These are phyloP conservation scores for Miichthys miiuy DNA, from an alignment of 2,797 vertebrate genomes.

Conservation along the genomic window DNA sequence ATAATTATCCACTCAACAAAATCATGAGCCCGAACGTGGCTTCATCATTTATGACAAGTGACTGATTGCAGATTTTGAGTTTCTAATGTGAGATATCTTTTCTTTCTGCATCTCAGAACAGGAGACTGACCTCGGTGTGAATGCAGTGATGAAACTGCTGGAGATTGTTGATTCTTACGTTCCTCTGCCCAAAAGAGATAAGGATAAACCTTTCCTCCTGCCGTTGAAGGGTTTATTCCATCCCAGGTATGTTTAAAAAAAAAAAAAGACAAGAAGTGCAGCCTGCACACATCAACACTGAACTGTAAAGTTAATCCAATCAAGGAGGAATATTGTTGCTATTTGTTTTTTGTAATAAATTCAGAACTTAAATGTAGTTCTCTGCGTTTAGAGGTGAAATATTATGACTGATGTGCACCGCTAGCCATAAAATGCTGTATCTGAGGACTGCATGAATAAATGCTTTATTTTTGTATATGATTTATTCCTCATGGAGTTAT, in stretches of 20 bases:
- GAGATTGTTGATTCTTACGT: conserved; percentile 88
- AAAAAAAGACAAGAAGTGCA: background rate
- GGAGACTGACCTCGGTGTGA: conserved; percentile 87
- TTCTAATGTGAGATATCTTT: background rate
- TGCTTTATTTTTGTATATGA: too few relatives aligned
- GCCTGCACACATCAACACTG: background rate
- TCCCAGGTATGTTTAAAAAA: conserved; percentile 87
- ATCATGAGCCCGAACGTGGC: background rate
- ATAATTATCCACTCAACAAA: background rate
- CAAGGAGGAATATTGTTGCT: background rate
- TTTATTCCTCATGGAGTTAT: too few relatives aligned
- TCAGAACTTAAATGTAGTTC: background rate
- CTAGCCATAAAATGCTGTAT: background rate
- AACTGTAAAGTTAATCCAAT: background rate
- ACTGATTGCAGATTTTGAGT: background rate
- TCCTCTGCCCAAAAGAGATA: conserved; percentile 89
- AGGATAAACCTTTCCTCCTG: conserved; percentile 92
- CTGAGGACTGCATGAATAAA: background rate
- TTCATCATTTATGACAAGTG: background rate
- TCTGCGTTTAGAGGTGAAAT: background rate
- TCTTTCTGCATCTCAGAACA: conserved; percentile 77
- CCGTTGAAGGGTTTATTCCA: conserved; percentile 90
- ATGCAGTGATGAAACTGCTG: conserved; percentile 89
- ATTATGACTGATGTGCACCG: background rate
- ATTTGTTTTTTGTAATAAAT: background rate